These are phyloP conservation scores for Erinaceus europaeus DNA, from an alignment of 2,113 vertebrate species.

Conservation along the genomic window DNA sequence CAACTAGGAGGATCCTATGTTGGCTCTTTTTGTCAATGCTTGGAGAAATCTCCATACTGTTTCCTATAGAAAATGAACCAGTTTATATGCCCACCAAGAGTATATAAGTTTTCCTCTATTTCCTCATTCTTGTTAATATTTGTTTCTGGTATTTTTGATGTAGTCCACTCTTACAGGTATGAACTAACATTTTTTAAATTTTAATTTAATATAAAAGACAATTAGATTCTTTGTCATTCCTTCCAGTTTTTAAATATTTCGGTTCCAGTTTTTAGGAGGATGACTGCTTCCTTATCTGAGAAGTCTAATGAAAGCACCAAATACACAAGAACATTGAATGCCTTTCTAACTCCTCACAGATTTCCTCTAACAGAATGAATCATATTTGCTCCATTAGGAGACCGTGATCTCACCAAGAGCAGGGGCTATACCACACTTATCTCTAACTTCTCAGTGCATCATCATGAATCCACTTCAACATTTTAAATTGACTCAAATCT, in stretches of 20 bases:
- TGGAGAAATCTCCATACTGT: too few species aligned
- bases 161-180: too few species aligned
- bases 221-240: neutral
- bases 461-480: slow-evolving; percentile 5
- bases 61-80: too few species aligned
- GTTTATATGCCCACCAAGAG: too few species aligned
- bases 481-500: slow-evolving; percentile 40
- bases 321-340: neutral
- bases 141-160: too few species aligned
- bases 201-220: neutral
- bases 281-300: neutral
- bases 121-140: too few species aligned
- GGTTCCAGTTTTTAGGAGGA: neutral
- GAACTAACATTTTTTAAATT: slow-evolving; percentile 4
- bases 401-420: neutral
- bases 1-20: too few species aligned
- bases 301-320: neutral
- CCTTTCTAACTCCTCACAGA: neutral
- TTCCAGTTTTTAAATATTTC: neutral
- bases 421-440: neutral
- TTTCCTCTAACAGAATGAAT: neutral
- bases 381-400: neutral
- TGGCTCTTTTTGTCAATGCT: too few species aligned
- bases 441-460: neutral
- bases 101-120: too few species aligned